Percentiles rank a stretch among this genome's conserved stretches.
phyloP scores from a whole-genome alignment of 2,113 vertebrate genomes.

The Zosterops hypoxanthus region DNA sequence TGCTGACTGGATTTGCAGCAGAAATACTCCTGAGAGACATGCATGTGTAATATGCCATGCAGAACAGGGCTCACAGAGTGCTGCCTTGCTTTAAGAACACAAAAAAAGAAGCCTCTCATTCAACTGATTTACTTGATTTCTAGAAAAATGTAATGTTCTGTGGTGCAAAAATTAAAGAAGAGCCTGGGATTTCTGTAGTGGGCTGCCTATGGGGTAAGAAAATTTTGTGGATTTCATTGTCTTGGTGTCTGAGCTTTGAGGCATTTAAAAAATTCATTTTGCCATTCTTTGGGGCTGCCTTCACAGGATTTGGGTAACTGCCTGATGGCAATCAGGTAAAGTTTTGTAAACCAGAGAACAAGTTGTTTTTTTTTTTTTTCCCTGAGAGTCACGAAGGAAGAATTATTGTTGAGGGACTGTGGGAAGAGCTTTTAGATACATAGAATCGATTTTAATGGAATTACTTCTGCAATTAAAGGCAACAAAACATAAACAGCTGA shows the following conservation, averaged over 20 bases:
- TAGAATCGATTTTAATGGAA: background rate
- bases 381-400: background rate
- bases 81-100: background rate
- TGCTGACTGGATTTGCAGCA: background rate
- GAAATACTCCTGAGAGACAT: background rate
- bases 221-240: background rate
- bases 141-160: background rate
- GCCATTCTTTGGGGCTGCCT: background rate
- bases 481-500: background rate
- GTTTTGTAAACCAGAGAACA: background rate
- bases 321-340: background rate
- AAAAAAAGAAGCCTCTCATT: background rate
- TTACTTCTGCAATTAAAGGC: background rate
- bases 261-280: background rate
- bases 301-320: background rate
- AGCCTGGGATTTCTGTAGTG: background rate
- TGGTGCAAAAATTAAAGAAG: background rate
- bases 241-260: background rate
- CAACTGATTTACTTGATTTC: background rate
- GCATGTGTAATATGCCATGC: fast-evolving
- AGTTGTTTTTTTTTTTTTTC: background rate
- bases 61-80: fast-evolving
- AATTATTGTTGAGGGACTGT: background rate
- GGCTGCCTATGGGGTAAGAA: background rate
- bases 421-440: background rate